Conservation (phyloP, 2,888 invertebrate species). For the Melitaea athalia region DNA sequence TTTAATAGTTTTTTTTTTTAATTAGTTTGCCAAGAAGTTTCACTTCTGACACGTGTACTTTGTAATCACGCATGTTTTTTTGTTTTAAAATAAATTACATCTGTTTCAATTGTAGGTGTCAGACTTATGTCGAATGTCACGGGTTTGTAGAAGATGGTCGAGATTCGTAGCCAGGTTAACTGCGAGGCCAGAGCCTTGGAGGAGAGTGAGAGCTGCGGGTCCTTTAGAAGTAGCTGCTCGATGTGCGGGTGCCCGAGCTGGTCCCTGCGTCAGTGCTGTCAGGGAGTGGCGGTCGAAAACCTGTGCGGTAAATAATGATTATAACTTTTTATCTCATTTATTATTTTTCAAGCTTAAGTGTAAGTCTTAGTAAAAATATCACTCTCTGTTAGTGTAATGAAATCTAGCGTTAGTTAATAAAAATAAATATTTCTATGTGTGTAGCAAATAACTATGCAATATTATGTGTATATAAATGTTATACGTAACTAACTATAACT, state of each 20-base stretch:
- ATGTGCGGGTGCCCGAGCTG: slow-evolving; percentile 70
- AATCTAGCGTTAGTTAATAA: too few relatives aligned
- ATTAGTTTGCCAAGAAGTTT: too few relatives aligned
- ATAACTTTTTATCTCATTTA: background rate
- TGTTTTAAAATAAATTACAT: background rate
- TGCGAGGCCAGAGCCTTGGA: slow-evolving; percentile 68
- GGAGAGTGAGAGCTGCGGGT: slow-evolving; percentile 65
- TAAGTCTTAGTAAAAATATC: too few relatives aligned
- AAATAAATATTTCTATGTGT: too few relatives aligned
- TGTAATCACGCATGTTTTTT: too few relatives aligned
- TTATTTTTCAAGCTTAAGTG: too few relatives aligned
- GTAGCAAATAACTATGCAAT: too few relatives aligned
- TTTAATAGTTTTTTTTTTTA: too few relatives aligned
- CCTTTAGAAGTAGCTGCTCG: slow-evolving; percentile 70
- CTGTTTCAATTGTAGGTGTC: slow-evolving; percentile 57
- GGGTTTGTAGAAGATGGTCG: slow-evolving; percentile 74
- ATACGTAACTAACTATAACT: too few relatives aligned
- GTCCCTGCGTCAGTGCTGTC: slow-evolving; percentile 70
- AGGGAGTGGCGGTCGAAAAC: slow-evolving; percentile 72
- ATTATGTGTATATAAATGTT: too few relatives aligned
- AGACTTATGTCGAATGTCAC: slow-evolving; percentile 80
- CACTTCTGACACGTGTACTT: too few relatives aligned
- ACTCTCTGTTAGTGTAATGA: background rate
- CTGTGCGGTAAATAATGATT: slow-evolving; percentile 56
- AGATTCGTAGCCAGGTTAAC: slow-evolving; percentile 65